Percentiles rank a stretch among this genome's conserved stretches.
Conservation (phyloP, 2,888 invertebrate species). For the Himalopsyche anomala region DNA sequence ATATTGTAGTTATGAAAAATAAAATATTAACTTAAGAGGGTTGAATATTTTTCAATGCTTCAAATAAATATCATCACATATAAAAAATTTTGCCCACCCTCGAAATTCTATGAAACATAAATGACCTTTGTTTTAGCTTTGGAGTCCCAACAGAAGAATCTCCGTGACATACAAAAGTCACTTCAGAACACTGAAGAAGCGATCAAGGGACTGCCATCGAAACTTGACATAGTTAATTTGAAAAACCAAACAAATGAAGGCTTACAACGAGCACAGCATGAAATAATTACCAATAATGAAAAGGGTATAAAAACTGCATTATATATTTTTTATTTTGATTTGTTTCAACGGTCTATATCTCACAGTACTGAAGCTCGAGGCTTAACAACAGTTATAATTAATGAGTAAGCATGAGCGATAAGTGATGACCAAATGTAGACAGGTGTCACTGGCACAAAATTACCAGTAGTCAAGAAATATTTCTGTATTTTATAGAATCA, state of each 20-base stretch:
- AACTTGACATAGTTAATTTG: slow-evolving; percentile 75
- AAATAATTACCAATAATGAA: slow-evolving; percentile 72
- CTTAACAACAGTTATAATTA: too few species aligned
- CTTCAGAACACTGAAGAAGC: slow-evolving; percentile 74
- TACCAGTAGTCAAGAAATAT: too few species aligned
- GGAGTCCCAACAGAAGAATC: slow-evolving; percentile 74
- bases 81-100: background rate
- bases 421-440: too few species aligned
- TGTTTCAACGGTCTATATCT: too few species aligned
- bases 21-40: too few species aligned
- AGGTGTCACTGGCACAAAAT: too few species aligned
- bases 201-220: slow-evolving; percentile 76
- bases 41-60: too few species aligned
- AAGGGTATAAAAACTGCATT: slow-evolving; percentile 69
- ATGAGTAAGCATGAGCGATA: too few species aligned
- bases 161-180: slow-evolving; percentile 72
- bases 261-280: slow-evolving; percentile 76
- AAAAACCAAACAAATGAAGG: slow-evolving; percentile 80
- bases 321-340: background rate
- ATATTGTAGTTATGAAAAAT: too few species aligned
- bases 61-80: too few species aligned
- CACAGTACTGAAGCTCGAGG: too few species aligned
- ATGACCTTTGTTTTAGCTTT: slow-evolving; percentile 69
- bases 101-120: background rate
- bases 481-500: too few species aligned